Conservation (phyloP, 1,140 invertebrate genomes). For the roundworm (Caenorhabditis elegans) region WBcel235 BX284604.4:8461501-8462000, state of each 20-base stretch:
- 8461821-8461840: not conserved
- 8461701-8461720: too few species aligned
- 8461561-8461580: not conserved
- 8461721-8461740: too few species aligned
- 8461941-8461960: conserved; percentile 21
- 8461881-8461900: not conserved
- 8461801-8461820: conserved; percentile 36
- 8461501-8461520: conserved; percentile 27
- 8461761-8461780: conserved; percentile 29
- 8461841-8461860: not conserved
- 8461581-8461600: too few species aligned
- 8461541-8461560: conserved; percentile 38
- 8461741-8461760: conserved; percentile 16
- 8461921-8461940: not conserved
- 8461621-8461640: conserved; percentile 47
- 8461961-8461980: conserved; percentile 34
- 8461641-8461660: conserved; percentile 50
- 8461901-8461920: conserved; percentile 19
- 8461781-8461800: conserved; percentile 39
- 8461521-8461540: conserved; percentile 5
- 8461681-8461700: conserved; percentile 33
- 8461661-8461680: conserved; percentile 44
- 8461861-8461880: not conserved
- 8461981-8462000: not conserved
- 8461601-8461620: not conserved